A percentile compares a stretch with the other conserved stretches of the same genome.
These are phyloP conservation scores for Tiliacea citrago DNA, from an alignment of 2,888 invertebrate species.

Conservation along the genomic window DNA sequence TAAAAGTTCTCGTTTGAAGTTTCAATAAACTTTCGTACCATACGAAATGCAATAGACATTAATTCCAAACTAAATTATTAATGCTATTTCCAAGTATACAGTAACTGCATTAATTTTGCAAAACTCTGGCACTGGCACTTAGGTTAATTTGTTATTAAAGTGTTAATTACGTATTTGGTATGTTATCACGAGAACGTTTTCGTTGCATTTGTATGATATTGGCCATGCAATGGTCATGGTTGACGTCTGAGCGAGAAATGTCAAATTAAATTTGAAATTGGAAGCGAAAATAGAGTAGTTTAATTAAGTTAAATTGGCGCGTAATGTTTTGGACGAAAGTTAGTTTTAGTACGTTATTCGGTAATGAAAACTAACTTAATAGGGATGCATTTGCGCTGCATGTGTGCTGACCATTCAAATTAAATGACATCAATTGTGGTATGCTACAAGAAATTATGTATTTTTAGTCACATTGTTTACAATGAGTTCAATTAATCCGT, in stretches of 20 bases:
- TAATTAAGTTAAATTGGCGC: not conserved
- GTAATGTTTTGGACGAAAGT: not conserved
- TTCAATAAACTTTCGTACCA: conserved; percentile 33
- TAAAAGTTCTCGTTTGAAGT: conserved; percentile 48
- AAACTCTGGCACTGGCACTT: conserved; percentile 23
- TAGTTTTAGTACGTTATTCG: not conserved
- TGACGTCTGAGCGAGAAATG: conserved; percentile 11
- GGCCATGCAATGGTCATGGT: conserved; percentile 5
- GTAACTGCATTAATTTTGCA: conserved; percentile 33
- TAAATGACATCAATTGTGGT: not conserved
- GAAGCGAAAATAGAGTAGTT: not conserved
- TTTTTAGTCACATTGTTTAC: not conserved
- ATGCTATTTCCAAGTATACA: conserved; percentile 19
- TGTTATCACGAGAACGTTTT: conserved; percentile 14
- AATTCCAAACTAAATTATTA: conserved; percentile 44
- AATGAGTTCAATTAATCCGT: not conserved
- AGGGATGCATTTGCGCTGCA: not conserved
- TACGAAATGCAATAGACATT: conserved; percentile 29
- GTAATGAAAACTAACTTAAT: not conserved
- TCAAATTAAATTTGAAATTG: conserved; percentile 14
- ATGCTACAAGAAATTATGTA: not conserved
- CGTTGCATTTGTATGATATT: not conserved
- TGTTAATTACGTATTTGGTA: conserved; percentile 25
- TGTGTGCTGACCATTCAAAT: not conserved
- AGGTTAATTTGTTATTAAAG: conserved; percentile 47